Conservation (phyloP, 92 coral and sea anemone genomes). For the Epizoanthus fatuus region DNA sequence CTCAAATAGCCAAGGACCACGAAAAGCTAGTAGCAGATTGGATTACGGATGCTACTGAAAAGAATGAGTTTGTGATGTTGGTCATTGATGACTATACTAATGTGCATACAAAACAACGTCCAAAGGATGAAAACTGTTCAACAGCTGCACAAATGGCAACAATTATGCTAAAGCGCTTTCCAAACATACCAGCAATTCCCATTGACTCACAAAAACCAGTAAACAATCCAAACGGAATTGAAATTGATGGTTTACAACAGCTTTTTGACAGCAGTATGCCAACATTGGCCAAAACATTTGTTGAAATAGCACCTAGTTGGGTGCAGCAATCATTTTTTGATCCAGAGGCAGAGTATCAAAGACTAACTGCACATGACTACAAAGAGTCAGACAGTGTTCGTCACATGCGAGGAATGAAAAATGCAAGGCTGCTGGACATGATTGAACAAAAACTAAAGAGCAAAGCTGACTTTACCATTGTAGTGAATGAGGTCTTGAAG, state of each 20-base stretch:
- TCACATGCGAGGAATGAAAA: constrained; percentile 27
- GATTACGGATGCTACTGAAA: not conserved
- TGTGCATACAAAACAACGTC: not conserved
- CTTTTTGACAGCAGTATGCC: constrained; percentile 15
- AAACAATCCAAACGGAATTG: constrained; percentile 1
- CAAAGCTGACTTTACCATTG: constrained; percentile 17
- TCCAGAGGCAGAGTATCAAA: constrained; percentile 46
- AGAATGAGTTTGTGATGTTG: not conserved
- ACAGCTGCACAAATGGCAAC: constrained; percentile 13
- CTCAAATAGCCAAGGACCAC: not conserved
- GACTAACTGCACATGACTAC: constrained; percentile 33
- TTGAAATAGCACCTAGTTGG: constrained; percentile 38
- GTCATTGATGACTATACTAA: constrained; percentile 24
- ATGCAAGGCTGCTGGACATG: constrained; percentile 27
- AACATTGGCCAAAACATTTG: constrained; percentile 15
- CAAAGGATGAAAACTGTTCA: not conserved
- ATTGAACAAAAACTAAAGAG: constrained; percentile 34
- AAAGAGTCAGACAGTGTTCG: not conserved
- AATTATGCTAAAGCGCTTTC: constrained; percentile 6
- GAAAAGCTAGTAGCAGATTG: not conserved
- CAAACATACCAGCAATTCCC: constrained; percentile 1
- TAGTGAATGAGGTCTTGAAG: not conserved
- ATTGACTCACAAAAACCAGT: not conserved
- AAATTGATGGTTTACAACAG: constrained; percentile 1
- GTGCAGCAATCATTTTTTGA: constrained; percentile 42